A percentile compares a stretch with the other conserved stretches of the same genome.
These are phyloP conservation scores for Blastobasis adustella DNA, from an alignment of 2,888 invertebrate genomes.

Conservation along the genomic window DNA sequence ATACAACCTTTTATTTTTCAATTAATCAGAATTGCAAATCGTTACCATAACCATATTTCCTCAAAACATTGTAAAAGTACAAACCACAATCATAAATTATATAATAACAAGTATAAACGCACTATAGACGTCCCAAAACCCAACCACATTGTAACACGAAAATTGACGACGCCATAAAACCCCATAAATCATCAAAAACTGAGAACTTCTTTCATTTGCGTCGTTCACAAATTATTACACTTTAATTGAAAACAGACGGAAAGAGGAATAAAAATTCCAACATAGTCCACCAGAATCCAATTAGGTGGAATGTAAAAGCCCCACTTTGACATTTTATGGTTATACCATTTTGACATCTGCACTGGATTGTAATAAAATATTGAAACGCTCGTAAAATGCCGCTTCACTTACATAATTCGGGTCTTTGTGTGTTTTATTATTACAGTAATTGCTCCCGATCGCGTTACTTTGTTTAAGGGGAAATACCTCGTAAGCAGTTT, in stretches of 20 bases:
- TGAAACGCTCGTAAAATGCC: background rate
- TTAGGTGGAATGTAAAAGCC: slow-evolving; percentile 7
- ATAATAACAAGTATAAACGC: no score
- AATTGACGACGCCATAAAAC: slow-evolving; percentile 6
- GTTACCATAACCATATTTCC: no score
- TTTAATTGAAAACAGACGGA: slow-evolving; percentile 15
- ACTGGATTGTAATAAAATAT: background rate
- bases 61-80: no score
- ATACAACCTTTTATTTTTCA: no score
- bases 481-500: no score
- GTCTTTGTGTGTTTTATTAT: no score
- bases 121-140: background rate
- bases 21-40: no score
- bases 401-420: no score
- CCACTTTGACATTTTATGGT: slow-evolving; percentile 3
- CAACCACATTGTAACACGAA: slow-evolving; percentile 1
- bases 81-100: no score
- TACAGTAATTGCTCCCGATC: no score
- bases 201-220: slow-evolving; percentile 10
- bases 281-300: slow-evolving; percentile 2
- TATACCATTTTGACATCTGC: background rate
- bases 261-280: slow-evolving; percentile 3
- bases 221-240: slow-evolving; percentile 9
- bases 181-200: slow-evolving; percentile 8
- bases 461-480: no score